phyloP scores from a whole-genome alignment of 2,797 vertebrate genomes.

The Podarcis lilfordi region DNA sequence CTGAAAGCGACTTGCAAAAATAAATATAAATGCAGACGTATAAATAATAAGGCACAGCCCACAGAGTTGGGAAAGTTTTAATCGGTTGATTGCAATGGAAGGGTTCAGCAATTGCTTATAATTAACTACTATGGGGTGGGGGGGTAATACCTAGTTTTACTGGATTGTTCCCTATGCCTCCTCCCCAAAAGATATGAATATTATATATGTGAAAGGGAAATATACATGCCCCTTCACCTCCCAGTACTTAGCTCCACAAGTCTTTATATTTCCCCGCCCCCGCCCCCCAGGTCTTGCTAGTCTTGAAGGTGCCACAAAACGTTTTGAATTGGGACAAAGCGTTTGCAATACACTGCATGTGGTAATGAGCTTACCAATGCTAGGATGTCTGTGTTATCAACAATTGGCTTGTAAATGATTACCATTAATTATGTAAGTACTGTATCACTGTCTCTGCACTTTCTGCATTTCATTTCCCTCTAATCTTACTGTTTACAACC shows the following conservation, averaged over 20 bases:
- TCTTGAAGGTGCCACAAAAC: not conserved
- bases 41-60: not conserved
- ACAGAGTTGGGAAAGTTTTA: not conserved
- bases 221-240: not conserved
- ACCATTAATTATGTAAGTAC: too few species aligned
- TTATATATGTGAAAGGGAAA: not conserved
- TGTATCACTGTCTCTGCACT: not conserved
- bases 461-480: not conserved
- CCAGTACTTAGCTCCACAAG: not conserved
- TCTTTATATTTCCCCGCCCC: not conserved
- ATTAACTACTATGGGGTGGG: not conserved
- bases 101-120: too few species aligned
- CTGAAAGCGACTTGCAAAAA: too few species aligned
- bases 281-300: not conserved
- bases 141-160: not conserved
- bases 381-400: too few species aligned
- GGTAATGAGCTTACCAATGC: too few species aligned
- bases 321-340: too few species aligned
- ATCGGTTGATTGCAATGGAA: not conserved
- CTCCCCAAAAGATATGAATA: not conserved
- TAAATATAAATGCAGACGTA: not conserved
- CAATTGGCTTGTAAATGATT: too few species aligned
- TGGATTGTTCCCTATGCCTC: not conserved
- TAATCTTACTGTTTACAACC: not conserved
- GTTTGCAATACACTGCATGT: too few species aligned